Percentiles rank a stretch among this genome's conserved stretches.
Conservation (phyloP, 2,888 invertebrate genomes). For the Ferdinandea cuprea region DNA sequence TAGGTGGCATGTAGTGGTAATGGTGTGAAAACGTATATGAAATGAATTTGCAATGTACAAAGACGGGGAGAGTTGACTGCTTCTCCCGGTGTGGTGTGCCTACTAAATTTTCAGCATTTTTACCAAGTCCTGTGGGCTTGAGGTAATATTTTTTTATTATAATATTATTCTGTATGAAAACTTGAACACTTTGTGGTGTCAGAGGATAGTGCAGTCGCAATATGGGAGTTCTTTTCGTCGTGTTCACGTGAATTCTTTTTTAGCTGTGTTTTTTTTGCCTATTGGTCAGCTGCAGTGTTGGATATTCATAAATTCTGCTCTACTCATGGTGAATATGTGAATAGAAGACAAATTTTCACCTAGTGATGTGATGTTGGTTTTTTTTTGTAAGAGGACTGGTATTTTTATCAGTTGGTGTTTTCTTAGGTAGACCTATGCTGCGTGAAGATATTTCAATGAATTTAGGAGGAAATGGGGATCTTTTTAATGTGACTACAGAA, state of each 20-base stretch:
- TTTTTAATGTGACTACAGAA: background rate
- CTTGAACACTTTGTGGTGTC: conserved; percentile 68
- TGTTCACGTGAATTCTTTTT: conserved; percentile 50
- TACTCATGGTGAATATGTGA: conserved; percentile 39
- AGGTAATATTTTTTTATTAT: conserved; percentile 29
- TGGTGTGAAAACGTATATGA: conserved; percentile 45
- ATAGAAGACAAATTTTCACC: conserved; percentile 60
- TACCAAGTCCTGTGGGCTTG: conserved; percentile 37
- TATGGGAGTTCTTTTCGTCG: conserved; percentile 53
- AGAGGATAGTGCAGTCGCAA: conserved; percentile 53
- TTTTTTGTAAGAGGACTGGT: background rate
- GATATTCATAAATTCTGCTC: conserved; percentile 61
- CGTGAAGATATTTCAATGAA: conserved; percentile 2
- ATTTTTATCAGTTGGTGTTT: background rate
- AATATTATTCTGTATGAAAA: conserved; percentile 62
- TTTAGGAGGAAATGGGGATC: background rate
- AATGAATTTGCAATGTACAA: conserved; percentile 8
- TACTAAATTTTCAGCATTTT: conserved; percentile 62
- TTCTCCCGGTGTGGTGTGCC: conserved; percentile 60
- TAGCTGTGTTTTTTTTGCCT: conserved; percentile 4
- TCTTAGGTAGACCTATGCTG: background rate
- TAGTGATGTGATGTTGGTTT: conserved; percentile 3
- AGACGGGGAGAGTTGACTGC: conserved; percentile 63
- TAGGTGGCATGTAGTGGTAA: conserved; percentile 11
- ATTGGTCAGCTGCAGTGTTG: conserved; percentile 22